Evolutionary conservation across 2,797 vertebrate species (phyloP).

Genomic region (Pipistrellus pipistrellus): DNA sequence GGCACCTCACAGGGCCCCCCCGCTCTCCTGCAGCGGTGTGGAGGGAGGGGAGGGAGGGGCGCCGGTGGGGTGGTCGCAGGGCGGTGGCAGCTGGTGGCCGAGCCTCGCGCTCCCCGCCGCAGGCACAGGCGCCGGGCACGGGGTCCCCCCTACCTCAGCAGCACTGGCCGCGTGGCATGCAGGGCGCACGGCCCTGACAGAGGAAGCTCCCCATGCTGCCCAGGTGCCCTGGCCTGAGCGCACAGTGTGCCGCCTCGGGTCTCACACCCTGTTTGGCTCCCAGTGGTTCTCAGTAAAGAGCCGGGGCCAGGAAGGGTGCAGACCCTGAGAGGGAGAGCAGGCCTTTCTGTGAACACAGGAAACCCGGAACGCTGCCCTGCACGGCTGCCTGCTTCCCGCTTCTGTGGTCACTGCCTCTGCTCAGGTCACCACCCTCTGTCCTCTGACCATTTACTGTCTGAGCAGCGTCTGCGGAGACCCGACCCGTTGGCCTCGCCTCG

Average conservation of each 20-base stretch:
- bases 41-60: neutral
- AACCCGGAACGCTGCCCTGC: fast-evolving
- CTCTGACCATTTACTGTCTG: fast-evolving
- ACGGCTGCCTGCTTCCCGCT: fast-evolving
- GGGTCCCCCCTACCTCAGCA: neutral
- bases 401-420: fast-evolving
- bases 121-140: neutral
- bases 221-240: fast-evolving
- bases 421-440: fast-evolving
- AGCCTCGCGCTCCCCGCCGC: fast-evolving
- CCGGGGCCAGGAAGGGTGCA: neutral
- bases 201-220: fast-evolving
- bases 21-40: fast-evolving
- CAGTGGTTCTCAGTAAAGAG: neutral
- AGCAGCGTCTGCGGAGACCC: no score
- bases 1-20: fast-evolving
- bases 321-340: neutral
- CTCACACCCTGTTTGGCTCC: neutral
- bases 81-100: fast-evolving
- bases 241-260: fast-evolving
- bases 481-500: fast-evolving
- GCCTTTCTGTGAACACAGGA: neutral
- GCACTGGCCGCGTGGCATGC: fast-evolving
- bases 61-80: fast-evolving
- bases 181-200: neutral